Conservation (phyloP, 53 echinoderm and acorn worm genomes). For the Apostichopus leukothele region DNA sequence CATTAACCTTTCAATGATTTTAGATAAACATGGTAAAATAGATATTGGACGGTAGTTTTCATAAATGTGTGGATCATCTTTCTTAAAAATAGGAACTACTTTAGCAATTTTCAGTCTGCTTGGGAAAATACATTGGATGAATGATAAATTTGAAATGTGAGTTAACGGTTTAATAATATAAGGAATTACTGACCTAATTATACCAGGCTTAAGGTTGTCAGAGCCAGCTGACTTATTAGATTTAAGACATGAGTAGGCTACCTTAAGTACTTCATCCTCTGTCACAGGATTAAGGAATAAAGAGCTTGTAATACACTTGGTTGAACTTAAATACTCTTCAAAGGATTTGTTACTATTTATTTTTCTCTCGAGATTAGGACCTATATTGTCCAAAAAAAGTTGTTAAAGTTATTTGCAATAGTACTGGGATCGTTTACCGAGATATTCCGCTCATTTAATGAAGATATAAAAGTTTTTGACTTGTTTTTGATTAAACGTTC, state of each 20-base stretch:
- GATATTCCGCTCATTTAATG: neutral
- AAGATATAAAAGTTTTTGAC: neutral
- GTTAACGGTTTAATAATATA: neutral
- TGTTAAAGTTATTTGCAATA: neutral
- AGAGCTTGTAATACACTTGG: constrained; percentile 12
- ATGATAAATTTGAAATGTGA: neutral
- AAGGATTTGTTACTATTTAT: constrained; percentile 1
- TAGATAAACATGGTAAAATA: neutral
- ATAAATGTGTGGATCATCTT: neutral
- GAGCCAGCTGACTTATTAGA: neutral
- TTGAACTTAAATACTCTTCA: neutral
- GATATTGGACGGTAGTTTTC: constrained; percentile 12
- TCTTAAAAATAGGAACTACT: neutral
- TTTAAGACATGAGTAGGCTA: neutral
- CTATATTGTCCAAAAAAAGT: constrained; percentile 18
- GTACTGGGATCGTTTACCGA: neutral
- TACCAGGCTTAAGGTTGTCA: constrained; percentile 20
- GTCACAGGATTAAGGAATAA: constrained; percentile 10
- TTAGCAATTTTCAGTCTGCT: neutral
- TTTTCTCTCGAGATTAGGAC: neutral
- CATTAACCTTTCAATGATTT: too few relatives aligned
- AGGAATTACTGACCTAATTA: neutral
- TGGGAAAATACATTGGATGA: neutral
- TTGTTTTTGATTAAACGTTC: neutral
- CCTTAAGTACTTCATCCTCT: neutral